Evolutionary conservation across 1,140 invertebrate species (phyloP).

Genomic region (Fopius arisanus): DNA sequence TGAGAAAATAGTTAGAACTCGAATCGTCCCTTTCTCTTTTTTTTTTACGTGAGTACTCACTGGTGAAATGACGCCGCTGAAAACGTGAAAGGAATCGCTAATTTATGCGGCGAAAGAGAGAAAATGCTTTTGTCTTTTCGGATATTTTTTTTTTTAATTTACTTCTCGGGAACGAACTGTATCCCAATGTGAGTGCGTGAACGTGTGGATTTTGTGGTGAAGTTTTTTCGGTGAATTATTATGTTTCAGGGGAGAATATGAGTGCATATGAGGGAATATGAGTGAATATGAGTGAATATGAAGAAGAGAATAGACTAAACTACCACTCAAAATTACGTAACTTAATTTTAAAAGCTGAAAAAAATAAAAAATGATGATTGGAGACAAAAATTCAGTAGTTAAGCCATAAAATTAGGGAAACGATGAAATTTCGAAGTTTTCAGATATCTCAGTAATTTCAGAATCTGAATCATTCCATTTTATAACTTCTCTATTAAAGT

Average conservation of each 20-base stretch:
- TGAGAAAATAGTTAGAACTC: slow-evolving; percentile 30
- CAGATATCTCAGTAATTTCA: neutral
- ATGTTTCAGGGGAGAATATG: neutral
- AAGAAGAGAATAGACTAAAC: neutral
- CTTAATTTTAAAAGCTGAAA: neutral
- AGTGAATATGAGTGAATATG: too few species aligned
- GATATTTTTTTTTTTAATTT: neutral
- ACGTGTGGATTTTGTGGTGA: neutral
- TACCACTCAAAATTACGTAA: neutral
- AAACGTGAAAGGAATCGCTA: slow-evolving; percentile 37
- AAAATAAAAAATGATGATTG: neutral
- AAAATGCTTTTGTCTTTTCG: slow-evolving; percentile 28
- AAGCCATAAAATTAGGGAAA: neutral
- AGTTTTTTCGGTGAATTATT: neutral
- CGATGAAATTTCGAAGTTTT: neutral
- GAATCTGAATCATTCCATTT: neutral
- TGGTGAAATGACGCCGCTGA: slow-evolving; percentile 24
- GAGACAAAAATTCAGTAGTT: neutral
- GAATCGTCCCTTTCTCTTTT: slow-evolving; percentile 27
- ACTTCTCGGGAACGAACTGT: neutral
- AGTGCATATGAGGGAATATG: neutral
- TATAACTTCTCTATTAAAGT: neutral
- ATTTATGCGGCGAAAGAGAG: slow-evolving; percentile 35
- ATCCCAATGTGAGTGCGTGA: neutral
- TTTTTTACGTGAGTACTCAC: slow-evolving; percentile 8